phyloP scores from a whole-genome alignment of 2,113 vertebrate species.

The Psilopogon haemacephalus region DNA sequence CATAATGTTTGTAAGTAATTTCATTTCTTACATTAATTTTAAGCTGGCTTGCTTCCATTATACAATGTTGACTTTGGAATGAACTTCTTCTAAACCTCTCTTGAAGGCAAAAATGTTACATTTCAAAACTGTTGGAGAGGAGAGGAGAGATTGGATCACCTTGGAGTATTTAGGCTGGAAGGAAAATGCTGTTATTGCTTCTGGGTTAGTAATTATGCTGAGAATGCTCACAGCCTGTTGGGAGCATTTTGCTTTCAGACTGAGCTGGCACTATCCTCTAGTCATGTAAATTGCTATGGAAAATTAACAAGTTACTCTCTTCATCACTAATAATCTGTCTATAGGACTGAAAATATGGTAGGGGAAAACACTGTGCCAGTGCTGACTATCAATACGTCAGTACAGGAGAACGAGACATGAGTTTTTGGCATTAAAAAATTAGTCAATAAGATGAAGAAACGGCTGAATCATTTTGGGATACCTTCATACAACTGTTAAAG shows the following conservation, averaged over 20 bases:
- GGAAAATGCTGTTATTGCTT: not conserved
- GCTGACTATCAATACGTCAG: not conserved
- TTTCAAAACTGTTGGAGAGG: not conserved
- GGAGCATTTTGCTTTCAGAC: not conserved
- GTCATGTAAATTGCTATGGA: not conserved
- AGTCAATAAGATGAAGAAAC: not conserved
- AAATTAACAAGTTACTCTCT: not conserved
- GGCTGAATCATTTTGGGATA: not conserved
- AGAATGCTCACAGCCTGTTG: not conserved
- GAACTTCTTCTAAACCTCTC: constrained; percentile 8
- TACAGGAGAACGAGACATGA: not conserved
- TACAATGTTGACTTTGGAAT: constrained; percentile 5
- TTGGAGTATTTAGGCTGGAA: not conserved
- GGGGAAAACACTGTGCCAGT: not conserved
- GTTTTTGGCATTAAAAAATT: not conserved
- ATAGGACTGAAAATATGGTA: not conserved
- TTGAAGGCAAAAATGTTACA: not conserved
- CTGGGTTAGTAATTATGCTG: not conserved
- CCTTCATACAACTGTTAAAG: not conserved
- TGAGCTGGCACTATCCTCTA: not conserved
- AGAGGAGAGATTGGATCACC: not conserved
- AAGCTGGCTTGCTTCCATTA: not conserved
- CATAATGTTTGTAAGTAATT: not conserved
- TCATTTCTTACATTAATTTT: constrained; percentile 25
- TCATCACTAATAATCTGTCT: not conserved